A percentile compares a stretch with the other conserved stretches of the same genome.
phyloP scores from a whole-genome alignment of 2,113 vertebrate species.

The Hippocampus guttulatus region DNA sequence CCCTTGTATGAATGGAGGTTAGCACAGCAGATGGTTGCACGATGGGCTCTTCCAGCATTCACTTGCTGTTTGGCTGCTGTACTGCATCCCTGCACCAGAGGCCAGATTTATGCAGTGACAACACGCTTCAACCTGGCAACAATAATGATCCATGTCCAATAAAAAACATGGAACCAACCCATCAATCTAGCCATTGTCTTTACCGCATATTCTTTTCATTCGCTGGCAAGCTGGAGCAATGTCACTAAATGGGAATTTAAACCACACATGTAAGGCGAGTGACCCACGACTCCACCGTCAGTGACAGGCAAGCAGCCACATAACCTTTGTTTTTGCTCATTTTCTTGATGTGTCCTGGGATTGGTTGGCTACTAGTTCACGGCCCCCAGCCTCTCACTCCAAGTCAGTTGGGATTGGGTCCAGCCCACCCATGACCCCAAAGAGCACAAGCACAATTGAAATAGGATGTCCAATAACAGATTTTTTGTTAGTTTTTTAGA shows the following conservation, averaged over 20 bases:
- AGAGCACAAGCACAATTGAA: background rate
- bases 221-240: background rate
- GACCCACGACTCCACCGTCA: too few species aligned
- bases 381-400: background rate
- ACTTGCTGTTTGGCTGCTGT: slow-evolving; percentile 45
- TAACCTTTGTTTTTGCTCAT: too few species aligned
- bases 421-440: background rate
- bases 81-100: slow-evolving; percentile 10
- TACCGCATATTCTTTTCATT: background rate
- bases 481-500: too few species aligned
- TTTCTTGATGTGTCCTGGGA: background rate
- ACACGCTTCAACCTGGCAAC: slow-evolving; percentile 23
- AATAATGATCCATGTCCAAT: background rate
- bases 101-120: slow-evolving; percentile 38
- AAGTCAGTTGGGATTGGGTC: background rate
- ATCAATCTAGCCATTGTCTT: background rate
- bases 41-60: slow-evolving; percentile 35
- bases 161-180: background rate
- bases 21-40: slow-evolving; percentile 40
- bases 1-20: slow-evolving; percentile 35
- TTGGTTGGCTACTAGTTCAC: background rate
- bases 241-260: background rate
- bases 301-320: too few species aligned
- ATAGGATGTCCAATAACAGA: too few species aligned
- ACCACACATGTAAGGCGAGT: too few species aligned